Conservation (phyloP, 1,140 invertebrate species). For the Sitobion miscanthi region DNA sequence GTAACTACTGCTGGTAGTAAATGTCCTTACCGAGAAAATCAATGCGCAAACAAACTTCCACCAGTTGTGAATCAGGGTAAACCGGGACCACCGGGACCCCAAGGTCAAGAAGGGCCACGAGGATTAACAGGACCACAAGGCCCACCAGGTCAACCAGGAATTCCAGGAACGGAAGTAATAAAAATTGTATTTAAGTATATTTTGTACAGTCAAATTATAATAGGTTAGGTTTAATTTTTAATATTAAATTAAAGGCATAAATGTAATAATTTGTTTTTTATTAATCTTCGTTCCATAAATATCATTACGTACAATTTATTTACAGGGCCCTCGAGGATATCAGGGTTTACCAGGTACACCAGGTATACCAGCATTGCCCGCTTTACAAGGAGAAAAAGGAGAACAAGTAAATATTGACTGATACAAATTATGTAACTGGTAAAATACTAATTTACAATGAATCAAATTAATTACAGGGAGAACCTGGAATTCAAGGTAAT, state of each 20-base stretch:
- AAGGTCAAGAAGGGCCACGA: slow-evolving; percentile 60
- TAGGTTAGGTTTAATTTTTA: background rate
- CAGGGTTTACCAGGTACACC: slow-evolving; percentile 56
- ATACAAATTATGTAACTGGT: slow-evolving; percentile 62
- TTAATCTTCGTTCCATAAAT: background rate
- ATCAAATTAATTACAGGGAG: slow-evolving; percentile 28
- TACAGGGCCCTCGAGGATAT: slow-evolving; percentile 61
- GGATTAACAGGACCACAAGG: slow-evolving; percentile 64
- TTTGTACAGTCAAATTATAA: background rate
- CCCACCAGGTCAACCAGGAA: slow-evolving; percentile 62
- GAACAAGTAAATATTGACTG: slow-evolving; percentile 63
- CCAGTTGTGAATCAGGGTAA: slow-evolving; percentile 43
- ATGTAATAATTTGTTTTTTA: background rate
- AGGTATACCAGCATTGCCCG: slow-evolving; percentile 60
- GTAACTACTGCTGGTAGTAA: background rate
- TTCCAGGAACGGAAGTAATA: slow-evolving; percentile 60
- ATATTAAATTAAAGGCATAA: background rate
- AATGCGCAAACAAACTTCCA: slow-evolving; percentile 20
- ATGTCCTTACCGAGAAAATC: slow-evolving; percentile 20
- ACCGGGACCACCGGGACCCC: slow-evolving; percentile 62
- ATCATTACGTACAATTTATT: slow-evolving; percentile 16
- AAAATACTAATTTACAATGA: slow-evolving; percentile 20
- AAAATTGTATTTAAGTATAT: background rate
- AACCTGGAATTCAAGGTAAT: slow-evolving; percentile 60
- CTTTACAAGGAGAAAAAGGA: slow-evolving; percentile 59